Evolutionary conservation across 2,888 invertebrate genomes (phyloP).

Genomic region (Phragmatobia fuliginosa): DNA sequence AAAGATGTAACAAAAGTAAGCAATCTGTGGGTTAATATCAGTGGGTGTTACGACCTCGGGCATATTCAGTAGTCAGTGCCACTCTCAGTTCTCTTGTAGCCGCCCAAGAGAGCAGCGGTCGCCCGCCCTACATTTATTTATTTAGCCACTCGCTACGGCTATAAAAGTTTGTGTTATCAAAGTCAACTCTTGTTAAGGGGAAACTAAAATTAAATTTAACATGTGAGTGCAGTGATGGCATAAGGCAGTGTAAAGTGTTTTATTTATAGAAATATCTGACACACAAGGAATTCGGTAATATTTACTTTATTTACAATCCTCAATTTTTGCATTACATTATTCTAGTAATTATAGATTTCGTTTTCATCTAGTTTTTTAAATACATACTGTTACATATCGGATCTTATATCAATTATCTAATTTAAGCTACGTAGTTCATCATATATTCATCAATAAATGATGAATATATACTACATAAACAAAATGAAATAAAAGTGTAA

Average conservation of each 20-base stretch:
- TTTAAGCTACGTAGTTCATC: constrained; percentile 4
- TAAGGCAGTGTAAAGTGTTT: not conserved
- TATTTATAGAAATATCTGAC: too few species aligned
- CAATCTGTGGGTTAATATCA: constrained; percentile 1
- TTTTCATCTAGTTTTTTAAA: not conserved
- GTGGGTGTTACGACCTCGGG: constrained; percentile 26
- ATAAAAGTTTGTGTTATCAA: constrained; percentile 27
- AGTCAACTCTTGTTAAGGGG: constrained; percentile 1
- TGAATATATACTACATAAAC: constrained; percentile 13
- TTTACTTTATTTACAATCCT: not conserved
- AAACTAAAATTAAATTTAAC: not conserved
- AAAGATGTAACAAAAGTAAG: constrained; percentile 15
- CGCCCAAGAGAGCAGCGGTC: constrained; percentile 53
- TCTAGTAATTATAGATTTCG: not conserved
- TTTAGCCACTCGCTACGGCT: constrained; percentile 16
- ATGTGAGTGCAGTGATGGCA: constrained; percentile 11
- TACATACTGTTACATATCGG: not conserved
- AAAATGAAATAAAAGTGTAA: constrained; percentile 9
- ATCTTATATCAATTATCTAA: not conserved
- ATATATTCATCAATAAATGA: constrained; percentile 15
- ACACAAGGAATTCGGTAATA: not conserved
- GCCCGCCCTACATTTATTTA: constrained; percentile 35
- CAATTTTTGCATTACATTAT: not conserved
- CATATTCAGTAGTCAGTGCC: not conserved
- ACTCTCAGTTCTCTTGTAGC: constrained; percentile 51